Base-by-base conservation (phyloP, 2,797 vertebrate genomes). In the Leontocebus nigricollis region DNA sequence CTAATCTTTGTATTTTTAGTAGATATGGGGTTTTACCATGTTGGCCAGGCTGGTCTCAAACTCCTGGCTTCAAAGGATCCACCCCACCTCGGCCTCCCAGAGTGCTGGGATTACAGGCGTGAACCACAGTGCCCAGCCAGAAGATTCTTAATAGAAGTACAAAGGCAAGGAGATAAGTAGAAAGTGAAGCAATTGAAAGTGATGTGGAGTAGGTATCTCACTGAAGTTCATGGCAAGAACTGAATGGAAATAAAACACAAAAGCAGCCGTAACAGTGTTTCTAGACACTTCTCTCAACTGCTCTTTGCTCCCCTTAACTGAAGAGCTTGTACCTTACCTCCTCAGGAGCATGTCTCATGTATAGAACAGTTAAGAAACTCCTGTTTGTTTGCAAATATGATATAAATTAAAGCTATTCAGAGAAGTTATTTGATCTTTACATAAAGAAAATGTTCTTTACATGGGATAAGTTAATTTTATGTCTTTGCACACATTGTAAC, bases 361-460 rank as follows among this genome's bases (percentile, higher is more conserved):
- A 3, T 44, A 36, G 55, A 75, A 79, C 10, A 70, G 15, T 52
- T 86, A 59, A 57, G n/a, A 57, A 55, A 67, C 61, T 75, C 30
- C n/a, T 83, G 0, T 84, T 88, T 59, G 22, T 91, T 92, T 82
- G 39, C 64, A 83, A 36, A 67, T 82, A 19, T 20, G 57, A 59
- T 88, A 44, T 5, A 72, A 88, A 27, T 17, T 59, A 91, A 93
- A 95, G 36, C 41, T 80, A 39, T 81, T 93, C 83, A 85, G 14
- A 46, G 39, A 95, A 93, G 39, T 90, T 94, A 4, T 96, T 84
- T 33, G 39, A 11, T 76, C 80, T 67, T 94, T 92, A 77, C 15
- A 44, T 79, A 17, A 75, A 95, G 50, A 84, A 88, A 75, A 39
- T 73, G 0, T 90, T 77, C 9, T 59, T 83, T 86, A 55, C 72